A percentile compares a stretch with the other conserved stretches of the same genome.
These are phyloP conservation scores for Gila robusta DNA, from an alignment of 2,797 vertebrate species.

Conservation along the genomic window DNA sequence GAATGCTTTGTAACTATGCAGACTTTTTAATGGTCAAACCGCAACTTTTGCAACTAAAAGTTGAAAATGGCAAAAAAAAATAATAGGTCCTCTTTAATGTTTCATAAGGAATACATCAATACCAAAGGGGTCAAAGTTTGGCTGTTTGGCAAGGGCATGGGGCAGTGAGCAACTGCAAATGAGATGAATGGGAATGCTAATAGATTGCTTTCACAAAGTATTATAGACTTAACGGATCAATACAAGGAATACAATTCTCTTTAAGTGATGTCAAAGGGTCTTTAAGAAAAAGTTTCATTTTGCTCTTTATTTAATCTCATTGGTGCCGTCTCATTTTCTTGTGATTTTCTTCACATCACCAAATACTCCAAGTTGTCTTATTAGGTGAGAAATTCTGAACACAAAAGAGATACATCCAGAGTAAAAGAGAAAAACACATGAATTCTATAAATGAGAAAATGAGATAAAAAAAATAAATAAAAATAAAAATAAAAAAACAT, in stretches of 20 bases:
- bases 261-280: not conserved
- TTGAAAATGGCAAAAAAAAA: not conserved
- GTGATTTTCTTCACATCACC: not conserved
- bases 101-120: not conserved
- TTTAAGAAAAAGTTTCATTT: not conserved
- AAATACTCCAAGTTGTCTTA: not conserved
- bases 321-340: not conserved
- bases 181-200: not conserved
- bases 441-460: not conserved
- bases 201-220: not conserved
- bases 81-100: not conserved
- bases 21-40: not conserved
- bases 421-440: too few relatives aligned
- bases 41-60: not conserved
- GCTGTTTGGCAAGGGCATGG: not conserved
- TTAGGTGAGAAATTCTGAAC: not conserved
- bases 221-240: slow-evolving; percentile 6
- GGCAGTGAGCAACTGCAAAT: not conserved
- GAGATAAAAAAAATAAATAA: too few relatives aligned
- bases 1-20: not conserved
- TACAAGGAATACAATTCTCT: not conserved
- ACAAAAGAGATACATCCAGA: too few relatives aligned
- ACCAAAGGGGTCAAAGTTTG: not conserved
- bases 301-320: not conserved
- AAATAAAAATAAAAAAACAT: too few relatives aligned